A percentile compares a stretch with the other conserved stretches of the same genome.
These are phyloP conservation scores for Rhopalosiphum maidis DNA, from an alignment of 1,140 invertebrate genomes.

Conservation along the genomic window DNA sequence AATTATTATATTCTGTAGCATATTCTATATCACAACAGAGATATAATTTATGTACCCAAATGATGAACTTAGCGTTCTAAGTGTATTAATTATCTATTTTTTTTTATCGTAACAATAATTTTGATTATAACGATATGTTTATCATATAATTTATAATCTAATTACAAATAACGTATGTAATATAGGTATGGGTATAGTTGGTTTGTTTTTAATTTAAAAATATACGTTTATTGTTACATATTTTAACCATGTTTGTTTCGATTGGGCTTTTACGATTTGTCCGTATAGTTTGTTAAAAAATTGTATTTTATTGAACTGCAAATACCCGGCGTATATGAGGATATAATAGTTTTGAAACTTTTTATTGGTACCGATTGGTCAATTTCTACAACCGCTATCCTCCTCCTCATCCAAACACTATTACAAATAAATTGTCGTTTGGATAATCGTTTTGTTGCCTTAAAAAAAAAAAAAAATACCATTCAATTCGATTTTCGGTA, in stretches of 20 bases:
- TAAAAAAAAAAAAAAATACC: neutral
- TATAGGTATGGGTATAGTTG: neutral
- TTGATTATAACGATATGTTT: neutral
- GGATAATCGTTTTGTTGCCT: neutral
- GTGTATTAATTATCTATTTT: neutral
- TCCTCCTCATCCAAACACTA: neutral
- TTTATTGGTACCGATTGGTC: conserved; percentile 13
- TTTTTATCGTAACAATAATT: neutral
- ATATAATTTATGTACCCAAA: neutral
- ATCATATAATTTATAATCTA: neutral
- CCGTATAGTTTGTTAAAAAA: neutral
- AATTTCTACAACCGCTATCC: neutral
- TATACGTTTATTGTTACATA: neutral
- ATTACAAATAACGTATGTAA: neutral
- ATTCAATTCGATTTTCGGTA: neutral
- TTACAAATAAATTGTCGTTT: neutral
- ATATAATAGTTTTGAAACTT: conserved; percentile 13
- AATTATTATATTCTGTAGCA: neutral
- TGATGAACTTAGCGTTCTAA: neutral
- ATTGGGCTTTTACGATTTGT: neutral
- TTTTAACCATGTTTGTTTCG: neutral
- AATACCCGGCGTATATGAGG: neutral
- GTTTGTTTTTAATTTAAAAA: neutral
- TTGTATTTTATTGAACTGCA: neutral
- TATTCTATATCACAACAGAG: neutral